Conservation (phyloP, 2,113 vertebrate genomes). For the Rissa tridactyla region DNA sequence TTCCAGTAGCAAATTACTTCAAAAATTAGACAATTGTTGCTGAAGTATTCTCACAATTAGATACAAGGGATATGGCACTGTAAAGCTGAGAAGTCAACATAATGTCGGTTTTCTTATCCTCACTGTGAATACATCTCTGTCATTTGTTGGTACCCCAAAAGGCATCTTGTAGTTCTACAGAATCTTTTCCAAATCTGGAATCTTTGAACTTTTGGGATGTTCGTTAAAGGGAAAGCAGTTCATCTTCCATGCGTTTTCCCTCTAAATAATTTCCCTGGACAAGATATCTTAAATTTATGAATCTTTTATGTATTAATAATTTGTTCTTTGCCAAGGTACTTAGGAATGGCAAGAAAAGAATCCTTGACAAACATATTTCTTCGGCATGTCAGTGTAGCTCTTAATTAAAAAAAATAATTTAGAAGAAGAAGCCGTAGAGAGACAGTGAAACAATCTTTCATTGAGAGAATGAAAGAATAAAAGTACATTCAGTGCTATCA, state of each 20-base stretch:
- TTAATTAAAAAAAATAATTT: slow-evolving; percentile 13
- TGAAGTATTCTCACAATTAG: neutral
- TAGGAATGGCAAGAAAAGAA: neutral
- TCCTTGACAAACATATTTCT: neutral
- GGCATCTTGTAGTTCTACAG: neutral
- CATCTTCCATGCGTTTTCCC: neutral
- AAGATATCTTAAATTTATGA: neutral
- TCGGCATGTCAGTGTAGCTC: neutral
- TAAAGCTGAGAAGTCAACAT: neutral
- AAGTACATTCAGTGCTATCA: neutral
- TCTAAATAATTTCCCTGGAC: neutral
- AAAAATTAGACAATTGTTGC: neutral
- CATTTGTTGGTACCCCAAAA: neutral
- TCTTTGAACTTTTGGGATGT: neutral
- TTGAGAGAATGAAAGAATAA: neutral
- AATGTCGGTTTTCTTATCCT: neutral
- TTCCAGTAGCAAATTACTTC: neutral
- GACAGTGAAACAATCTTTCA: neutral
- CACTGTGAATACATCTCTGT: neutral
- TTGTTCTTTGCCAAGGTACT: neutral
- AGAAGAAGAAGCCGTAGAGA: neutral
- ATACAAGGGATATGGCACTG: neutral
- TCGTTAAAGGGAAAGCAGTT: neutral
- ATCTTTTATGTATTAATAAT: neutral
- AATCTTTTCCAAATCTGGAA: neutral